Evolutionary conservation across 2,113 vertebrate genomes (phyloP).

Genomic region (Bungarus multicinctus): DNA sequence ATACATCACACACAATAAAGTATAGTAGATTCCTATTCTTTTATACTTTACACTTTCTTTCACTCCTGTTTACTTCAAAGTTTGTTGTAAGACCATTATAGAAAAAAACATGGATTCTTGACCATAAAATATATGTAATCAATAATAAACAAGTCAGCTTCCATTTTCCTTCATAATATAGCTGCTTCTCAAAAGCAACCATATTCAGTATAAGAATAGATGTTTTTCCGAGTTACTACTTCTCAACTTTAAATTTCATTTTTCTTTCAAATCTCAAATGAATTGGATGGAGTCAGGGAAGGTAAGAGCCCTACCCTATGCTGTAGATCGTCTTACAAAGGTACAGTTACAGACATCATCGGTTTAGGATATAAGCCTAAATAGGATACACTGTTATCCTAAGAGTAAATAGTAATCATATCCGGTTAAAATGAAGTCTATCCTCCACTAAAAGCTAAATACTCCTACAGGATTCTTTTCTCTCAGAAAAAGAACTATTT

Average conservation of each 20-base stretch:
- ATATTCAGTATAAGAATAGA: neutral
- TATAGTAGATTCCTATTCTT: neutral
- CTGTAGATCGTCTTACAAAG: neutral
- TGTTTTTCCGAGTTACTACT: neutral
- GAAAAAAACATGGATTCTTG: neutral
- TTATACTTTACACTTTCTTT: neutral
- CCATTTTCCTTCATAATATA: neutral
- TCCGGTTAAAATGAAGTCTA: conserved; percentile 45
- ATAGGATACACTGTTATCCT: conserved; percentile 39
- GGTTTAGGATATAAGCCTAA: conserved; percentile 24
- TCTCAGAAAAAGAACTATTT: conserved; percentile 55
- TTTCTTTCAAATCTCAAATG: neutral
- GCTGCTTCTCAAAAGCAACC: neutral
- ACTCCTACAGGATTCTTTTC: conserved; percentile 30
- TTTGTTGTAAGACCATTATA: neutral
- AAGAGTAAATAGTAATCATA: conserved; percentile 54
- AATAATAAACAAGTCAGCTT: neutral
- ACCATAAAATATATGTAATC: neutral
- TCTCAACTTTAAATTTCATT: neutral
- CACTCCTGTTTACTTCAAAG: neutral
- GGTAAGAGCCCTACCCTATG: neutral
- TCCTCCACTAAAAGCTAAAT: conserved; percentile 35
- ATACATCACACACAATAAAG: neutral
- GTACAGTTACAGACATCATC: neutral
- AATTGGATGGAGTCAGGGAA: neutral